phyloP scores from a whole-genome alignment of 2,888 invertebrate species.

The Sminthurinus aureus region DNA sequence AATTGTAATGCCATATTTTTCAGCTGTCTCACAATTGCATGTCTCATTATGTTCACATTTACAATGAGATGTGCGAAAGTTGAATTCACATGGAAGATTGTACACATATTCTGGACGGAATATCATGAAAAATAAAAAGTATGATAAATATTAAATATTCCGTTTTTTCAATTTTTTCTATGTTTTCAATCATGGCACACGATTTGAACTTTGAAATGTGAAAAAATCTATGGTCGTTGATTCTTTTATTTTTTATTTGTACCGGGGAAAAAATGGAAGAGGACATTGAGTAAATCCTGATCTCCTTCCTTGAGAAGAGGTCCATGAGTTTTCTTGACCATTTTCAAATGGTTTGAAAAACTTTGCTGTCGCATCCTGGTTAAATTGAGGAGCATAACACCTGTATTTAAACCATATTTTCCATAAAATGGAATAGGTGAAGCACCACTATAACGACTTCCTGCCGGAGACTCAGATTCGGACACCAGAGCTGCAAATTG shows the following conservation, averaged over 20 bases:
- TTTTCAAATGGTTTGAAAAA: not conserved
- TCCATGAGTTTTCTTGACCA: not conserved
- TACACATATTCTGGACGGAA: not conserved
- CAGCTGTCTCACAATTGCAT: not conserved
- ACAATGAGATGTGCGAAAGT: not conserved
- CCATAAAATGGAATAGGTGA: not conserved
- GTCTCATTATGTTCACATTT: not conserved
- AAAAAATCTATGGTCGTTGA: no score
- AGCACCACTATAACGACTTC: not conserved
- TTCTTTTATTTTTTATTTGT: not conserved
- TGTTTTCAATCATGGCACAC: not conserved
- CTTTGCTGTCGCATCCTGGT: not conserved
- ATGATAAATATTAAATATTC: no score
- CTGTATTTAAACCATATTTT: not conserved
- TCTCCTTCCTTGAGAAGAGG: not conserved
- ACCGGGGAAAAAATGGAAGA: not conserved
- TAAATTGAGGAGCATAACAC: slow-evolving; percentile 13
- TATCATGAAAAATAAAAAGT: not conserved
- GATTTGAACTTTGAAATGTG: no score
- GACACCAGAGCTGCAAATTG: not conserved
- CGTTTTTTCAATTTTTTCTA: no score
- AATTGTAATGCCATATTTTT: not conserved
- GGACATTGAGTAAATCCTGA: slow-evolving; percentile 1
- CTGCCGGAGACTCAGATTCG: not conserved
- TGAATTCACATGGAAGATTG: not conserved